Conservation (phyloP, 1,140 invertebrate genomes). For the Drosophila subobscura region DNA sequence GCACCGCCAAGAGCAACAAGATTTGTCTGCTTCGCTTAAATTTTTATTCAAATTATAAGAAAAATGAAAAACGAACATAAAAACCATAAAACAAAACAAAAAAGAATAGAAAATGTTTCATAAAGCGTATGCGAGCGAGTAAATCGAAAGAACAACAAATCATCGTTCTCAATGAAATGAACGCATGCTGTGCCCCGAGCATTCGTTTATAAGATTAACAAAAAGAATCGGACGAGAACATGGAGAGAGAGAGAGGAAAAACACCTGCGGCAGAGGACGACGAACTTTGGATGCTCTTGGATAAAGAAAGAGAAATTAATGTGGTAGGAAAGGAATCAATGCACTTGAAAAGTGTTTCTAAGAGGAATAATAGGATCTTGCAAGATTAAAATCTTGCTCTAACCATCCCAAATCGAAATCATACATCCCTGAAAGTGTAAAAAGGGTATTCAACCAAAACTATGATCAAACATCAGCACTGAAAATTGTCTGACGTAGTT, state of each 20-base stretch:
- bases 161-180: constrained; percentile 77
- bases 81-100: constrained; percentile 28
- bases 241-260: not conserved
- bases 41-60: constrained; percentile 75
- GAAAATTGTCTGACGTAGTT: constrained; percentile 30
- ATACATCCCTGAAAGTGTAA: not conserved
- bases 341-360: too few relatives aligned
- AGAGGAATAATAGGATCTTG: too few relatives aligned
- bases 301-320: not conserved
- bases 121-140: constrained; percentile 58
- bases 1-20: constrained; percentile 75
- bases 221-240: constrained; percentile 22
- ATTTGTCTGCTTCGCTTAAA: constrained; percentile 68
- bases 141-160: constrained; percentile 78
- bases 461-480: constrained; percentile 1
- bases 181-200: constrained; percentile 54
- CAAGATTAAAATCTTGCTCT: too few relatives aligned
- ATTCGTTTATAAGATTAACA: constrained; percentile 68
- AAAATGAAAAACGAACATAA: constrained; percentile 37
- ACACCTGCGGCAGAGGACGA: constrained; percentile 9
- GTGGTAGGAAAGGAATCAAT: too few relatives aligned
- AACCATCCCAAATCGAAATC: too few relatives aligned
- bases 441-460: constrained; percentile 12
- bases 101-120: constrained; percentile 63
- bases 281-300: constrained; percentile 34